Evolutionary conservation across 2,888 invertebrate species (phyloP).

Genomic region (Thereva unica): DNA sequence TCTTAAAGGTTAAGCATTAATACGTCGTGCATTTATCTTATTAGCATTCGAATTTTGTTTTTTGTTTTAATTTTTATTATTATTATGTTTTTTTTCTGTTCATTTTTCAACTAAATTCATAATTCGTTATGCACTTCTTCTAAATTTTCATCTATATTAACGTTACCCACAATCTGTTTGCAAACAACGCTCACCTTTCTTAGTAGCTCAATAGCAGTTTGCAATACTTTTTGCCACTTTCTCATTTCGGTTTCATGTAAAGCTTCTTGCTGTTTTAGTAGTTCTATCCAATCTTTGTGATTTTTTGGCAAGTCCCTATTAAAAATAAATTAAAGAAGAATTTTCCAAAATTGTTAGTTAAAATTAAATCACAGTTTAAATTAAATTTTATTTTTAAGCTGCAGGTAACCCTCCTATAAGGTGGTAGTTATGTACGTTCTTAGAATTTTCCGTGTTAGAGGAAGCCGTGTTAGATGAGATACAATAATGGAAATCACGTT

Average conservation of each 20-base stretch:
- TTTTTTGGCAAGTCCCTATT: constrained; percentile 71
- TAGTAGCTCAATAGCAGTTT: constrained; percentile 71
- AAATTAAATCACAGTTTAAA: too few species aligned
- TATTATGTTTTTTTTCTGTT: constrained; percentile 19
- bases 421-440: too few species aligned
- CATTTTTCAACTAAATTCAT: constrained; percentile 24
- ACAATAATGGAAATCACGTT: too few species aligned
- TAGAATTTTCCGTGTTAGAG: too few species aligned
- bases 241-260: constrained; percentile 80
- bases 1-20: too few species aligned
- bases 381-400: too few species aligned
- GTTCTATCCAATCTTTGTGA: constrained; percentile 79
- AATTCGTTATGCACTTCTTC: constrained; percentile 48
- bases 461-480: too few species aligned
- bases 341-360: neutral
- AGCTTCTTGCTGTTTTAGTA: constrained; percentile 78
- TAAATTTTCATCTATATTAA: constrained; percentile 51
- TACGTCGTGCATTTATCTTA: too few species aligned
- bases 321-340: constrained; percentile 38
- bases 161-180: constrained; percentile 54
- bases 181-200: constrained; percentile 68
- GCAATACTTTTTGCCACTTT: constrained; percentile 79
- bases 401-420: too few species aligned
- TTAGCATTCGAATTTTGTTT: too few species aligned
- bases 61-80: neutral